Percentiles rank a stretch among this genome's conserved stretches.
Conservation (phyloP, 2,797 vertebrate genomes). For the Scleropages formosus region DNA sequence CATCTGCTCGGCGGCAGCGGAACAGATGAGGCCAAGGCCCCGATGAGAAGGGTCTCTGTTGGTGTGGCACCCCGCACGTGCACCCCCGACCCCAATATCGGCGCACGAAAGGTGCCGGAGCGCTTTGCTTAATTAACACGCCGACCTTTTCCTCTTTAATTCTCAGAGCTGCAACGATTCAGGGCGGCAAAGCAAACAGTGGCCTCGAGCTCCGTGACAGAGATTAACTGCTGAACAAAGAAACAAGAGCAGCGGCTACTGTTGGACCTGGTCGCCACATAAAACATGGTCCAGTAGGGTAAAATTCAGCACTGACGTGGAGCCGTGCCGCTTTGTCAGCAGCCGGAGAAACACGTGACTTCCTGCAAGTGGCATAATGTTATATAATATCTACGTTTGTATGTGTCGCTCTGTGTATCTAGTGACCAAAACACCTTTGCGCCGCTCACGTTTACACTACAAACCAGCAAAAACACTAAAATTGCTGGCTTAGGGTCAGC, state of each 20-base stretch:
- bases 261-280: not conserved
- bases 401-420: too few relatives aligned
- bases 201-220: slow-evolving; percentile 15
- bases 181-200: slow-evolving; percentile 39
- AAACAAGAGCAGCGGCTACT: slow-evolving; percentile 19
- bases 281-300: not conserved
- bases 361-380: too few relatives aligned
- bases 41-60: slow-evolving; percentile 28
- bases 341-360: too few relatives aligned
- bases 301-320: not conserved
- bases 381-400: too few relatives aligned
- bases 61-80: slow-evolving; percentile 15
- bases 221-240: slow-evolving; percentile 35
- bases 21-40: not conserved
- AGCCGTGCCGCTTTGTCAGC: not conserved
- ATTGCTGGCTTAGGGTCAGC: not conserved
- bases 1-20: not conserved
- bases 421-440: too few relatives aligned
- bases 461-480: not conserved
- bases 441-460: not conserved
- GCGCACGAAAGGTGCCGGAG: slow-evolving; percentile 39
- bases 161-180: slow-evolving; percentile 39
- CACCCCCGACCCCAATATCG: slow-evolving; percentile 33
- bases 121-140: slow-evolving; percentile 50
- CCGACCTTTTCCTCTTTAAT: slow-evolving; percentile 48